Evolutionary conservation across 2,797 vertebrate genomes (phyloP).

Genomic region (Danionella dracula): DNA sequence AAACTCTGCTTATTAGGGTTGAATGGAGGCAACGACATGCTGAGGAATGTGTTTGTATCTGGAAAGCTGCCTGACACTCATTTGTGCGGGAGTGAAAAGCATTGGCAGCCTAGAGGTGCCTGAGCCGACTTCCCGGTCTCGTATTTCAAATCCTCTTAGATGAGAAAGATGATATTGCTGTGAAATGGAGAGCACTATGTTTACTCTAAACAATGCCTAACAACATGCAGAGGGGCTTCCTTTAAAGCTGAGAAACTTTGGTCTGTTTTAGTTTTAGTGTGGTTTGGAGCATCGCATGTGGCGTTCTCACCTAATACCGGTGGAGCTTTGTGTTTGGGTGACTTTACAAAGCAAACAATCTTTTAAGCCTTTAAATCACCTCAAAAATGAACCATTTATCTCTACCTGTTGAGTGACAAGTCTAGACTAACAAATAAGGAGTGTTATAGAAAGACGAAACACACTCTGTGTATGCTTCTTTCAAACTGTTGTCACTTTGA

Average conservation of each 20-base stretch:
- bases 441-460: not conserved
- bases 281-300: not conserved
- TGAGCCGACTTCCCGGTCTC: slow-evolving; percentile 6
- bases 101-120: slow-evolving; percentile 32
- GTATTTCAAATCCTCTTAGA: slow-evolving; percentile 47
- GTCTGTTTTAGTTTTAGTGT: not conserved
- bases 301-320: not conserved
- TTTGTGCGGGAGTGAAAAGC: slow-evolving; percentile 55
- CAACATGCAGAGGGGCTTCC: slow-evolving; percentile 48
- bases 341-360: not conserved
- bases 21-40: slow-evolving; percentile 17
- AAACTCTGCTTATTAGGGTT: slow-evolving; percentile 32
- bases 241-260: slow-evolving; percentile 34
- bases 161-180: slow-evolving; percentile 47
- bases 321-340: not conserved
- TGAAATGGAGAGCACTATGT: slow-evolving; percentile 57
- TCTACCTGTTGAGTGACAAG: slow-evolving; percentile 1
- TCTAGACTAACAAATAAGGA: not conserved
- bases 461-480: slow-evolving; percentile 11
- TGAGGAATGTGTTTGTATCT: slow-evolving; percentile 31
- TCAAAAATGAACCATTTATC: not conserved
- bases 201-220: slow-evolving; percentile 55
- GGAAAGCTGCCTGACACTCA: slow-evolving; percentile 46
- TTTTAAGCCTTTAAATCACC: not conserved
- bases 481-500: slow-evolving; percentile 31